Evolutionary conservation across 2,888 invertebrate genomes (phyloP), one percentile per base, ranked within the genome.

Genomic region (Leptinotarsa haldemani): DNA sequence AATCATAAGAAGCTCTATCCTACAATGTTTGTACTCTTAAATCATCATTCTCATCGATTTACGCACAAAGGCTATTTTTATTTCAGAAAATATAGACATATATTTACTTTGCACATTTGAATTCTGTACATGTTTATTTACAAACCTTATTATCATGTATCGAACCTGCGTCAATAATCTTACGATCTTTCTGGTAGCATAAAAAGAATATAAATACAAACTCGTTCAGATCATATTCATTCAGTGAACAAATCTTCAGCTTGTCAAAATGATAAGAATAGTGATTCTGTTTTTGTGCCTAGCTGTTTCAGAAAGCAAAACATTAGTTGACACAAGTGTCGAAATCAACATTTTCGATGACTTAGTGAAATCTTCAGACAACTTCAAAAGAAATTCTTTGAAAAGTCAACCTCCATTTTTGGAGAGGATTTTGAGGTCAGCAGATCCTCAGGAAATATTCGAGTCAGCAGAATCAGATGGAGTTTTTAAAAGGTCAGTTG

Each of bases 401-500:
- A 48, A 53, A 69, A n/a, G 40, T 58, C 69, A 61, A 18, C 50
- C 25, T 52, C 71, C 71, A 5, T 56, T 58, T 7, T 65, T 61
- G 25, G 65, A 71, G 56, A 71, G 48, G n/a, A 69, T 71, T 1
- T 56, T 58, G 53, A 67, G 70, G 13, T 71, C 68, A 15, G 18
- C 50, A 13, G 68, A 68, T 13, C 40, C 61, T 46, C 30, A 3
- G 12, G 68, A 68, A 18, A 47, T 68, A 15, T 65, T 56, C 56
- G 12, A 63, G 46, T 48, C 40, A 16, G 58, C 20, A 16, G 68
- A 71, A 22, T 65, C 47, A 12, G 71, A 71, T 13, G 48, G 40
- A 52, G 65, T 74, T 52, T 71, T 71, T 4, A 71, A 74, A 30
- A 65, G 74, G 48, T 74, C 73, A 7, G 22, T 74, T 52, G 53